These are phyloP conservation scores for Autographa gamma DNA, from an alignment of 2,888 invertebrate genomes.

Conservation along the genomic window DNA sequence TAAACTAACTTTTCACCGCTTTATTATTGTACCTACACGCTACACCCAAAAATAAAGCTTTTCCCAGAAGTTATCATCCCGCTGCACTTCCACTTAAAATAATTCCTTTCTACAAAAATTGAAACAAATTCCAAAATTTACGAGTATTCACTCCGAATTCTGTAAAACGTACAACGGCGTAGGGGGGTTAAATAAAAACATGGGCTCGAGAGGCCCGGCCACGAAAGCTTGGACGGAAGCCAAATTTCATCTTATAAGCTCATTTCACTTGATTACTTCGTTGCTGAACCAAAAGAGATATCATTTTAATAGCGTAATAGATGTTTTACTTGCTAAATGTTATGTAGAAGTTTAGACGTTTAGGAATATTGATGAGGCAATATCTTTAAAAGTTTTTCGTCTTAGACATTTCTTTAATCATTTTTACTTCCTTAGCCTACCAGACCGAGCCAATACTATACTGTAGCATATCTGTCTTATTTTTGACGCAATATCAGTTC, in stretches of 20 bases:
- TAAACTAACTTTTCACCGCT: neutral
- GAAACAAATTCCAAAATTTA: conserved; percentile 42
- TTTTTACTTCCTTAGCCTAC: neutral
- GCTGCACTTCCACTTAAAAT: conserved; percentile 14
- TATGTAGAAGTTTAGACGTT: conserved; percentile 31
- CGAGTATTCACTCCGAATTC: conserved; percentile 41
- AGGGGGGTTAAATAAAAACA: conserved; percentile 63
- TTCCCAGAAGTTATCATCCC: neutral
- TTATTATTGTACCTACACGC: neutral
- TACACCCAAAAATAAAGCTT: neutral
- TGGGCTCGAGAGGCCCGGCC: conserved; percentile 42
- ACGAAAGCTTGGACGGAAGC: conserved; percentile 63
- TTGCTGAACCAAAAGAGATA: conserved; percentile 73
- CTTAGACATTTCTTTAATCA: neutral
- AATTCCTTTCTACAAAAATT: conserved; percentile 12
- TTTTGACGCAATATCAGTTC: neutral
- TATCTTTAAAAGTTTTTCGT: neutral
- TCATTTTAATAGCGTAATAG: conserved; percentile 71
- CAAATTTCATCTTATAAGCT: conserved; percentile 68
- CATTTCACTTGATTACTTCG: conserved; percentile 72
- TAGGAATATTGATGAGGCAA: conserved; percentile 31
- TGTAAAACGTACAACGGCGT: conserved; percentile 49
- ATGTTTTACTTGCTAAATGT: conserved; percentile 60
- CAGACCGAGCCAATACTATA: too few species aligned
- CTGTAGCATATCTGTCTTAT: too few species aligned